Conservation (phyloP, 2,797 vertebrate genomes). For the Capromys pilorides region DNA sequence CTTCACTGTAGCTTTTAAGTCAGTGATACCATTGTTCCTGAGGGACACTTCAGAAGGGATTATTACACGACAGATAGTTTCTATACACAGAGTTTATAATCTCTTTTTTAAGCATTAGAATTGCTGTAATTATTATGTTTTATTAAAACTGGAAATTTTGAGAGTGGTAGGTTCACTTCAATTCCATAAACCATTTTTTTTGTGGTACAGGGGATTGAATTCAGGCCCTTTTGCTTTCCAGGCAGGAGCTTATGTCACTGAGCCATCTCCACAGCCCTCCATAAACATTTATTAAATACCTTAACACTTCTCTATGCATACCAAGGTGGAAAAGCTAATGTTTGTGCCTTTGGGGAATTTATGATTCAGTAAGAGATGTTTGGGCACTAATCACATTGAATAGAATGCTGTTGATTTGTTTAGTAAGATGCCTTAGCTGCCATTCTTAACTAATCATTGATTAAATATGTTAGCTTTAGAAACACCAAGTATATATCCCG, state of each 20-base stretch:
- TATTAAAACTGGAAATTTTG: slow-evolving; percentile 58
- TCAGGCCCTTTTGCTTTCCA: too few species aligned
- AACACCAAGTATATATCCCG: background rate
- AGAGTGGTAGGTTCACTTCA: slow-evolving; percentile 10
- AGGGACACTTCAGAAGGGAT: slow-evolving; percentile 7
- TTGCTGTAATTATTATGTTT: slow-evolving; percentile 44
- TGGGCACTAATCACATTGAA: slow-evolving; percentile 33
- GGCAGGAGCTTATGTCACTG: too few species aligned
- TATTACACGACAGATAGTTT: background rate
- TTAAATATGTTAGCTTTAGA: slow-evolving; percentile 36
- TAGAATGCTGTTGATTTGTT: background rate
- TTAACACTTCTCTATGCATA: background rate
- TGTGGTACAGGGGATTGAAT: too few species aligned
- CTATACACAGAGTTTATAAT: background rate
- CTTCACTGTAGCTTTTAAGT: slow-evolving; percentile 48
- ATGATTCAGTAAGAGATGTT: background rate
- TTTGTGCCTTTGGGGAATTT: slow-evolving; percentile 50
- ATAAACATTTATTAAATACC: slow-evolving; percentile 18
- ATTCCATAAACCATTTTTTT: background rate
- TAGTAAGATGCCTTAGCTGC: background rate
- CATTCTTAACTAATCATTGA: slow-evolving; percentile 10
- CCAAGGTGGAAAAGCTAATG: background rate
- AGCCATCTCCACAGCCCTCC: background rate
- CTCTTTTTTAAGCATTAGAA: slow-evolving; percentile 41
- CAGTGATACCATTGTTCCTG: background rate